Base-by-base conservation (phyloP, 1,140 invertebrate genomes). In the Drosophila eugracilis region DNA sequence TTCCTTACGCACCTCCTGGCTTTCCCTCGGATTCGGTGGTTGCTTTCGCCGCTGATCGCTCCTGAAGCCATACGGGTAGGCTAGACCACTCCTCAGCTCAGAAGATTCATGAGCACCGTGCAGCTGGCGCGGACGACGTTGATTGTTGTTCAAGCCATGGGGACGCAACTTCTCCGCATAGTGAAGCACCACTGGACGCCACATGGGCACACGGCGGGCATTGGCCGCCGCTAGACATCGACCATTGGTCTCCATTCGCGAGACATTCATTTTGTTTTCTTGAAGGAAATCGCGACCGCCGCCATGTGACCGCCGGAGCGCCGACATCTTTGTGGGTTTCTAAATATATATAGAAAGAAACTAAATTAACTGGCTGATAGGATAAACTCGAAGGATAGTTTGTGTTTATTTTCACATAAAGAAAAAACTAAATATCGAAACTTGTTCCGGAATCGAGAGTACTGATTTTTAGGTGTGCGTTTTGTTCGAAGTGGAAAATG, bases 141-240 rank as follows among this genome's bases (percentile, higher is more conserved):
- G 34, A 2, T 6, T 22, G 5, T 2, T 19, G 1, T 19, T n/a
- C n/a, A n/a, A 10, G 6, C 7, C 14, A 24, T 49, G 49, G 0
- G 70, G 70, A 4, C 71, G 72, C 32, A 44, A 6, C 36, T 54
- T 73, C 1, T 75, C 72, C 15, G 50, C 0, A 5, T 75, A 75
- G 34, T 75, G 50, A 0, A 58, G 22, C 0, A 65, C 60, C 1
- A 75, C 72, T 1, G 72, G 72, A 24, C 72, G 72, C 72, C 72
- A 75, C 1, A 75, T 24, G 1, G 59, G 71, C 0, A 75, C 22
- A 0, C 60, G 59, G 0, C 37, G 41, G n/a, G 50, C 59, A n/a
- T 22, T 17, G 15, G 60, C 30, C 6, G 70, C 70, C 6, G 52
- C 37, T 6, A 37, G 5, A 19, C 52, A 22, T 2, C 72, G 32